phyloP scores from a whole-genome alignment of 2,113 vertebrate species.

The Callopanchax toddi region DNA sequence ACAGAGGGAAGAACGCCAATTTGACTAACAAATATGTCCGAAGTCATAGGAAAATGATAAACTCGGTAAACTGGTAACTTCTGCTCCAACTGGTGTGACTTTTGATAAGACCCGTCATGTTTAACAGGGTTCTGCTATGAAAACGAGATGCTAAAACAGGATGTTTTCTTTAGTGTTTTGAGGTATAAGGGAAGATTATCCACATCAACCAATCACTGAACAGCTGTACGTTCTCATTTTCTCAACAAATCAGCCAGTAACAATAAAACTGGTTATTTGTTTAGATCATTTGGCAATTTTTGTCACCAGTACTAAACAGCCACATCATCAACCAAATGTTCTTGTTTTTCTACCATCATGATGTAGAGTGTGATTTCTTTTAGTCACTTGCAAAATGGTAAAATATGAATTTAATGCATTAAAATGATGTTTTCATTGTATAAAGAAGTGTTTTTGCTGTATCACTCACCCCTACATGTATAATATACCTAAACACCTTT shows the following conservation, averaged over 20 bases:
- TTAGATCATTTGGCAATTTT: neutral
- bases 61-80: constrained; percentile 20
- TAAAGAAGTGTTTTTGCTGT: no score
- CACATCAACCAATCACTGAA: no score
- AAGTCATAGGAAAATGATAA: constrained; percentile 40
- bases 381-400: no score
- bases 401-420: no score
- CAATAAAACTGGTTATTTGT: neutral
- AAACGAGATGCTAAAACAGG: neutral
- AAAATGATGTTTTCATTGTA: no score
- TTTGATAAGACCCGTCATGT: neutral
- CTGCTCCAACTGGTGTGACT: neutral
- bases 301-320: neutral
- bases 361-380: no score
- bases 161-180: no score
- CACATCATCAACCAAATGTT: neutral
- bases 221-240: neutral
- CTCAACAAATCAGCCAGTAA: neutral
- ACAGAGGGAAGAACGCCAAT: constrained; percentile 43
- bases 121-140: neutral
- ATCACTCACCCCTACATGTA: no score
- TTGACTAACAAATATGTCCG: constrained; percentile 79
- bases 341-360: neutral
- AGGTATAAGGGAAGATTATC: no score
- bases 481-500: no score